Base-by-base conservation (phyloP, 2,113 vertebrate genomes). In the Nibea albiflora region DNA sequence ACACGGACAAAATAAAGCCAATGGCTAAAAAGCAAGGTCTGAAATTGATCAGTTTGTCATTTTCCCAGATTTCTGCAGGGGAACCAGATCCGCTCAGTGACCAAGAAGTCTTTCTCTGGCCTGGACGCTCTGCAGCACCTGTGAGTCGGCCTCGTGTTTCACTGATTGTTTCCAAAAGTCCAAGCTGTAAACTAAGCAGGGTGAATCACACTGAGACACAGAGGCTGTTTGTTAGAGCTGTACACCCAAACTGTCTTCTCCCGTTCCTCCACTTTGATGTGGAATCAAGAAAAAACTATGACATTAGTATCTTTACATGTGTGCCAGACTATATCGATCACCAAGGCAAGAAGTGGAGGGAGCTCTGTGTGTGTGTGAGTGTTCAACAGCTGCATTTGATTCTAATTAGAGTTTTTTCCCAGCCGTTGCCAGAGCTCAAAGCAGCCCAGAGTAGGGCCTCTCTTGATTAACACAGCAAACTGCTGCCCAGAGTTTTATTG, bases 91-190 rank as follows among this genome's bases (percentile, higher is more conserved):
- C 96, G 97, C 61, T 99, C 98, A 0, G 96, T 99, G 87, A 99
- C 98, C 90, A 99, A 96, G 93, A 99, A 98, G 92, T 98, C 98
- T 47, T 99, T 99, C 95, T 96, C 96, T 53, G 97, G 98, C 76
- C 94, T 99, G 93, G 97, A 99, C 84, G 92, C 95, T 4, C 94
- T 99, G 88, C 96, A 98, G 89, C 96, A 97, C 88, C 94, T 99
- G 98, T 99, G 93, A 98, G 98, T 97, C 86, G 16, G 63, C 75
- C 67, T 86, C 49, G n/a, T 9, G 72, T 85, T 89, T 85, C 83
- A 74, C 47, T 73, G 85, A 87, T 87, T 81, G 81, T 86, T 88
- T 84, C 79, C 71, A 77, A 86, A 82, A 67, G 74, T 54, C 52
- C 0, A 4, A 81, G 78, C 76, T 61, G 89, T 91, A 92, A 91